Conservation (phyloP, 1,140 invertebrate genomes). For the Drosophila nigrodunni region DNA sequence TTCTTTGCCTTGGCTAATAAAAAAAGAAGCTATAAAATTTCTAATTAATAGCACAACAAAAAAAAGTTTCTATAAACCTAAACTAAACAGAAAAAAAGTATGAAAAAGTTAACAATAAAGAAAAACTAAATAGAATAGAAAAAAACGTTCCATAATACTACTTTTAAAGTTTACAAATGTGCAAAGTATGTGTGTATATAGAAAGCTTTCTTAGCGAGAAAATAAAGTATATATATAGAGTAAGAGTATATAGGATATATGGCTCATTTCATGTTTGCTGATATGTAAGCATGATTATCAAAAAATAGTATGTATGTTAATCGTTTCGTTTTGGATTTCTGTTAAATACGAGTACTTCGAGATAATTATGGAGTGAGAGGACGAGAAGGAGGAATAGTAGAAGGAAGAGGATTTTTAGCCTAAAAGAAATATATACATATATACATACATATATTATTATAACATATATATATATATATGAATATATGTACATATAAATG, state of each 20-base stretch:
- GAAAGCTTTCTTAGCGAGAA: constrained; percentile 68
- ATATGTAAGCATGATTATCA: constrained; percentile 83
- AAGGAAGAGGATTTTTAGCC: constrained; percentile 35
- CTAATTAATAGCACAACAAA: constrained; percentile 75
- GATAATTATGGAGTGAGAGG: not conserved
- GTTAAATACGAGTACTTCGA: not conserved
- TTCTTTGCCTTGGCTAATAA: constrained; percentile 63
- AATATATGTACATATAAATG: constrained; percentile 41
- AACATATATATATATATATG: constrained; percentile 31
- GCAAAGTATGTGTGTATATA: constrained; percentile 32
- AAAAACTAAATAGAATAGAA: constrained; percentile 7
- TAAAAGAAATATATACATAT: constrained; percentile 52
- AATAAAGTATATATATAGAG: constrained; percentile 15
- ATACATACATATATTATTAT: constrained; percentile 22
- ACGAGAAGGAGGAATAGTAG: constrained; percentile 2
- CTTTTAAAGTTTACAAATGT: constrained; percentile 53
- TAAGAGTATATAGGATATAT: constrained; percentile 34
- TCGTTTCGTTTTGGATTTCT: not conserved
- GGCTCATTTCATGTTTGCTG: constrained; percentile 60
- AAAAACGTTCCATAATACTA: constrained; percentile 36
- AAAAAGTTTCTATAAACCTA: constrained; percentile 33
- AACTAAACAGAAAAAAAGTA: constrained; percentile 36
- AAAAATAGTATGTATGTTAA: constrained; percentile 60
- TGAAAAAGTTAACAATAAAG: constrained; percentile 31
- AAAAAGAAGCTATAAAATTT: constrained; percentile 80